Evolutionary conservation across 2,113 vertebrate species (phyloP), one percentile per base, ranked within the genome.

Genomic region (Hippocampus abdominalis): DNA sequence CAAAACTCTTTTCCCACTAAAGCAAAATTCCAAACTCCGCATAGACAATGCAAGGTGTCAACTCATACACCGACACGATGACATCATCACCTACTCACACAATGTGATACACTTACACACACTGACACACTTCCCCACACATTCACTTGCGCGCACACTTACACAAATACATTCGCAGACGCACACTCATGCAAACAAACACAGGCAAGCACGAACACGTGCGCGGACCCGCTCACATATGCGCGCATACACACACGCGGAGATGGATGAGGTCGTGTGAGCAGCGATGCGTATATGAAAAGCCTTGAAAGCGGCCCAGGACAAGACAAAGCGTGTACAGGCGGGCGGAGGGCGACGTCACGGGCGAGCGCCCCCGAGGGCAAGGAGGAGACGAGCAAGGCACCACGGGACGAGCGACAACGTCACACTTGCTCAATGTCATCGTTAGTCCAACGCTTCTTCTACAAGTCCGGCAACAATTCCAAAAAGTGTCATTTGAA

Each of bases 251-350:
- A 10, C 56, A 27, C 56, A 6, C 16, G 13, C 44, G 16, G 46
- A 49, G 15, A 49, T 21, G n/a, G n/a, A 57, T 13, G 61, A 64
- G 5, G 39, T 64, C 39, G n/a, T n/a, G 36, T n/a, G 39, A 64
- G 36, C 61, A 23, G 39, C 21, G 36, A 39, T 25, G 62, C 21
- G 62, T 18, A 64, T 23, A 46, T 44, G 11, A 25, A 64, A 46
- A 64, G 63, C 40, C 40, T 64, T 64, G 40, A 64, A 64, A 64
- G 63, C 32, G 42, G 36, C 42, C 6, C n/a, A 25, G 44, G 63
- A 64, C 8, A 25, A 29, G 57, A 60, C 25, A 64, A 64, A 64
- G 40, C 42, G 40, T n/a, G 46, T 36, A 36, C 16, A 5, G 46
- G 46, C 46, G 46, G 21, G 11, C 21, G 21, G 61, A 21, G 36